Evolutionary conservation across 2,797 vertebrate genomes (phyloP), one percentile per base, ranked within the genome.

Genomic region (Rhynchotus rufescens): DNA sequence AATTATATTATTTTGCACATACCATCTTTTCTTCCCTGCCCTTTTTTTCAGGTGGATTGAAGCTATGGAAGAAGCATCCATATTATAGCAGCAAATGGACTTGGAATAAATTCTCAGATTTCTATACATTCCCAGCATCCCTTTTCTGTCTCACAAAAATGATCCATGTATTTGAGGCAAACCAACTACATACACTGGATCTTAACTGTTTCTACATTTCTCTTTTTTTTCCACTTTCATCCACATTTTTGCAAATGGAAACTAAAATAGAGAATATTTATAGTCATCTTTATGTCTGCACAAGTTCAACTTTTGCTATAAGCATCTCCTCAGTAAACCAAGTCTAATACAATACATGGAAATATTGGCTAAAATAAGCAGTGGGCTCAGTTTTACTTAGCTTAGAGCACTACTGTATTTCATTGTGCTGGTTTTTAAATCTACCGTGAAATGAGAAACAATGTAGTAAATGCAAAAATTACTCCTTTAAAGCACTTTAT

Each of bases 41-140:
- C 64, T 96, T 94, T 84, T 84, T 80, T 78, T 47, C 96, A 99
- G 99, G 96, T 99, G 99, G 99, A 98, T 98, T 78, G 97, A 98
- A 92, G 99, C 99, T 96, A 99, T 99, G 98, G 98, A 99, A 96
- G 98, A 99, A 91, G 99, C 99, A 74, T 99, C 99, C 13, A 97
- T 99, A 96, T 98, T 99, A 98, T 99, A 99, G 98, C 97, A 97
- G 87, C 92, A 34, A 34, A 56, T 67, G 92, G 93, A 97, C 97
- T 97, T 65, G 74, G 74, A 96, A 89, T 69, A 86, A 90, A 96
- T 93, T 90, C 74, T 86, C 79, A 80, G 49, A 88, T 80, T 89
- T 92, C 89, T 69, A 23, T 57, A 87, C n/a, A 66, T 87, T 90
- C 84, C 75, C 81, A 92, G 57, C 68, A 93, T 94, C 54, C 36